Evolutionary conservation across 1,140 invertebrate genomes (phyloP).

Genomic region (Diabrotica virgifera): DNA sequence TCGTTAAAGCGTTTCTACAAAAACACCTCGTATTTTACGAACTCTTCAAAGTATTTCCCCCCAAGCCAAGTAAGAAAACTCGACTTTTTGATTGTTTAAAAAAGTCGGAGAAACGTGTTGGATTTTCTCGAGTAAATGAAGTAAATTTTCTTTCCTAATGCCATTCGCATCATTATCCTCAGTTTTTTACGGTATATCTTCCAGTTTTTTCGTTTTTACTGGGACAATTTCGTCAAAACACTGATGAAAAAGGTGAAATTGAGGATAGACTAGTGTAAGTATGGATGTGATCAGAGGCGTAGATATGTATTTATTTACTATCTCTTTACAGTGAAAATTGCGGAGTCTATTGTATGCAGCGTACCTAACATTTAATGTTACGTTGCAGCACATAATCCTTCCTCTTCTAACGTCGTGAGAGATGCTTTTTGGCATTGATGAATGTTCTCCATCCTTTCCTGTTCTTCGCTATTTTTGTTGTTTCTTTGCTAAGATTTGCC

Average conservation of each 20-base stretch:
- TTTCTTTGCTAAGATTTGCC: too few relatives aligned
- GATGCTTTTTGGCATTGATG: too few relatives aligned
- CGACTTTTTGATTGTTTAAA: neutral
- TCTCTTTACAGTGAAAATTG: too few relatives aligned
- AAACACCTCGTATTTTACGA: too few relatives aligned
- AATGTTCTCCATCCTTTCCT: too few relatives aligned
- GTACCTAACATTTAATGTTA: too few relatives aligned
- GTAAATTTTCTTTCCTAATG: neutral
- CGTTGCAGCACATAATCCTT: too few relatives aligned
- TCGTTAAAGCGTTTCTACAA: too few relatives aligned
- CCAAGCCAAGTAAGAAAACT: neutral
- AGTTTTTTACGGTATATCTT: neutral
- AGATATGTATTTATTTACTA: neutral
- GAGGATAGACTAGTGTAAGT: neutral
- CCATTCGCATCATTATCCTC: neutral
- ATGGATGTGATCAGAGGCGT: neutral
- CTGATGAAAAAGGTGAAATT: conserved; percentile 2
- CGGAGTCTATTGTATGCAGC: too few relatives aligned
- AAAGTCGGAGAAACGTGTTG: neutral
- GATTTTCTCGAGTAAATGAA: neutral
- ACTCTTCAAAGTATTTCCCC: too few relatives aligned
- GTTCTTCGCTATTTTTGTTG: too few relatives aligned
- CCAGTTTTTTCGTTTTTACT: neutral
- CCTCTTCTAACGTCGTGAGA: too few relatives aligned
- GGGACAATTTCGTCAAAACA: neutral